Evolutionary conservation across 2,888 invertebrate genomes (phyloP).

Genomic region (Yponomeuta cagnagella): DNA sequence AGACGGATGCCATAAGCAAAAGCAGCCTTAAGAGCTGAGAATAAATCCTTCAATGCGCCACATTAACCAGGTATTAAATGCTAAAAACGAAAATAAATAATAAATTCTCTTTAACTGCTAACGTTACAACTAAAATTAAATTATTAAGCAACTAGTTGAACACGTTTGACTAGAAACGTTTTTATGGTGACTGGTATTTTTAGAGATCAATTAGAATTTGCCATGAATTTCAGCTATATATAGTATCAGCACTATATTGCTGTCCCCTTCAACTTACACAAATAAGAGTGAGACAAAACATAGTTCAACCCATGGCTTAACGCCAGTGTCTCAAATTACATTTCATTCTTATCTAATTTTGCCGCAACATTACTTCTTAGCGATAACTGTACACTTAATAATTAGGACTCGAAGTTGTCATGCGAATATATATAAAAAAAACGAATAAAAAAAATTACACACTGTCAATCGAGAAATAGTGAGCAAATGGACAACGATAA

Average conservation of each 20-base stretch:
- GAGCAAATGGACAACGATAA: constrained; percentile 5
- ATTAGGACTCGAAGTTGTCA: constrained; percentile 21
- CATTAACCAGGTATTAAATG: constrained; percentile 17
- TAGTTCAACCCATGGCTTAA: neutral
- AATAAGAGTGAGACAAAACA: neutral
- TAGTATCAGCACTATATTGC: neutral
- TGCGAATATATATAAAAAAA: neutral
- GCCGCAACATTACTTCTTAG: constrained; percentile 18
- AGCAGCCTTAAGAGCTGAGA: too few relatives aligned
- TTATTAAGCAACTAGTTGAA: constrained; percentile 39
- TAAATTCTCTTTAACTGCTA: constrained; percentile 9
- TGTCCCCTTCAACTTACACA: neutral
- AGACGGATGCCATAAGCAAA: too few relatives aligned
- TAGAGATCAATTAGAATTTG: constrained; percentile 48
- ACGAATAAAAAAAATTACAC: neutral
- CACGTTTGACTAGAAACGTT: constrained; percentile 67
- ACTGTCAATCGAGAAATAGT: neutral
- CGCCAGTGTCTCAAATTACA: constrained; percentile 11
- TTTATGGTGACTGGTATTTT: constrained; percentile 25
- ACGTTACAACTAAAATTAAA: constrained; percentile 17
- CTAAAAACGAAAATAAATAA: constrained; percentile 14
- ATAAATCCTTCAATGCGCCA: constrained; percentile 6
- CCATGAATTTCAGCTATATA: neutral
- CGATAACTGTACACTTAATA: constrained; percentile 21
- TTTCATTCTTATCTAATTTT: constrained; percentile 11